phyloP scores from a whole-genome alignment of 2,888 invertebrate genomes.

The Agelastica alni region DNA sequence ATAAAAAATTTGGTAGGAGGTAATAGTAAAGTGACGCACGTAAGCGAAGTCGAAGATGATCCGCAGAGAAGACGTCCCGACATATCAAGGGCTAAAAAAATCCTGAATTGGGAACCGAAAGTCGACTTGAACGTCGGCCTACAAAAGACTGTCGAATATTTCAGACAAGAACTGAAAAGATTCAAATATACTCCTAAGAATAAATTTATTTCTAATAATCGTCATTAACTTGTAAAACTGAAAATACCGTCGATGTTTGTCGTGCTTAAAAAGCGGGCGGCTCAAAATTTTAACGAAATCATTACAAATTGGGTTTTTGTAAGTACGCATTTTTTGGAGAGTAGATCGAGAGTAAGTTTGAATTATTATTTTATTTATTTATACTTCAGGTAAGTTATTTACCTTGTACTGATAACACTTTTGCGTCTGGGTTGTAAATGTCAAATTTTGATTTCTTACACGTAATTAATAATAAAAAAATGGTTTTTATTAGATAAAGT shows the following conservation, averaged over 20 bases:
- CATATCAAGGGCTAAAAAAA: conserved; percentile 83
- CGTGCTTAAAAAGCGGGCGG: no score
- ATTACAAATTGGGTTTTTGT: neutral
- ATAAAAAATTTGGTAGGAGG: conserved; percentile 86
- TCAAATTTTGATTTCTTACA: neutral
- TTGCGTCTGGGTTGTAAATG: neutral
- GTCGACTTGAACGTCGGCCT: conserved; percentile 79
- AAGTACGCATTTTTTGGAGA: neutral
- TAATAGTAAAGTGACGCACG: conserved; percentile 79
- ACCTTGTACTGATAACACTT: neutral
- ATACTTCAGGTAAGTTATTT: neutral
- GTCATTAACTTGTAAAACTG: conserved; percentile 23
- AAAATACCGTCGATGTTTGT: no score
- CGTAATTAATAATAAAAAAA: neutral
- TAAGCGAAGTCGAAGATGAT: conserved; percentile 92
- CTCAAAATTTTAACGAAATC: no score
- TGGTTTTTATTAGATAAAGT: no score
- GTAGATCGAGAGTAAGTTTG: neutral
- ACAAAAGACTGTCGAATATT: conserved; percentile 91
- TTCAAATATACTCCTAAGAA: conserved; percentile 62
- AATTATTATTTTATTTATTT: neutral
- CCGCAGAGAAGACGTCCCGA: conserved; percentile 94
- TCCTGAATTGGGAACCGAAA: conserved; percentile 90
- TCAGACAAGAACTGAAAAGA: conserved; percentile 81
- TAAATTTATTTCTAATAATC: conserved; percentile 34